phyloP scores from a whole-genome alignment of 1,140 invertebrate species.

The Musca domestica region DNA sequence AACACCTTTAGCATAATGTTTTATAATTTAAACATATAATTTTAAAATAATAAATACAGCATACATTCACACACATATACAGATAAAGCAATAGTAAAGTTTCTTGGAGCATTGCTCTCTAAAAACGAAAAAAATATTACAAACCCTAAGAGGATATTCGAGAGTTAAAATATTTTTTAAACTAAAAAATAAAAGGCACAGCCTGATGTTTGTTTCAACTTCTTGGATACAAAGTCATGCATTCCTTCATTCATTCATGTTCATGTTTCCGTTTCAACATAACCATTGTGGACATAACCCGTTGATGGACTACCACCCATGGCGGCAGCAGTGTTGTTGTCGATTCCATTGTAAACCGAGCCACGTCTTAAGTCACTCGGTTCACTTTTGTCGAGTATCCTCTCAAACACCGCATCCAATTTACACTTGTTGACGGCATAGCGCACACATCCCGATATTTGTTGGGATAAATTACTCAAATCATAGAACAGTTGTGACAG shows the following conservation, averaged over 20 bases:
- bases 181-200: slow-evolving; percentile 10
- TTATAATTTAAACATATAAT: background rate
- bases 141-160: background rate
- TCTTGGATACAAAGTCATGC: background rate
- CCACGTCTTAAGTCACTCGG: slow-evolving; percentile 26
- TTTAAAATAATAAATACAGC: background rate
- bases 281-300: slow-evolving; percentile 45
- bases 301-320: slow-evolving; percentile 36
- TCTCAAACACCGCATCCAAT: slow-evolving; percentile 47
- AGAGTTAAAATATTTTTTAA: background rate
- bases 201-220: background rate
- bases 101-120: background rate
- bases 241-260: background rate
- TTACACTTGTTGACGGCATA: slow-evolving; percentile 44
- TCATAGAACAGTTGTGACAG: slow-evolving; percentile 33
- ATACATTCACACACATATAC: background rate
- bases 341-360: background rate
- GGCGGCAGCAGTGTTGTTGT: slow-evolving; percentile 28
- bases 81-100: background rate
- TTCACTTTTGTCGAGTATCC: slow-evolving; percentile 40
- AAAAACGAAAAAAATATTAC: background rate
- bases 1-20: background rate
- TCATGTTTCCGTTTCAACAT: slow-evolving; percentile 39
- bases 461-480: slow-evolving; percentile 27
- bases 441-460: slow-evolving; percentile 23